Conservation (phyloP, 92 coral and sea anemone genomes). For the Nematostella vectensis region DNA sequence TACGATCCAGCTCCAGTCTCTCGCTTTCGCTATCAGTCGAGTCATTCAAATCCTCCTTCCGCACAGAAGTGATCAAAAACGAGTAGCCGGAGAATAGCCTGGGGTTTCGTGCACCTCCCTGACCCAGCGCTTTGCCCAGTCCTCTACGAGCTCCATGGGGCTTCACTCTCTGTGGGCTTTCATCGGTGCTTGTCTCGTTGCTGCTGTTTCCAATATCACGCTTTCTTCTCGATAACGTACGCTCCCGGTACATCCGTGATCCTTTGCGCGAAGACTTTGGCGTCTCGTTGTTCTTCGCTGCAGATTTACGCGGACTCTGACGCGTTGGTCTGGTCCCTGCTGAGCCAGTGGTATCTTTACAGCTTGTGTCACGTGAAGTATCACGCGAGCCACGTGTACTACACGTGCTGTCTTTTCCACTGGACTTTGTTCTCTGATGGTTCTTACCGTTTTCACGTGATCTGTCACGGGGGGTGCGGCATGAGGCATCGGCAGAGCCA, state of each 20-base stretch:
- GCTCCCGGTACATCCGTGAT: slow-evolving; percentile 5
- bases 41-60: slow-evolving; percentile 23
- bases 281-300: slow-evolving; percentile 29
- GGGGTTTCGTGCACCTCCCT: slow-evolving; percentile 44
- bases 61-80: slow-evolving; percentile 65
- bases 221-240: slow-evolving; percentile 5
- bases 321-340: slow-evolving; percentile 14
- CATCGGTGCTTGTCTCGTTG: slow-evolving; percentile 52
- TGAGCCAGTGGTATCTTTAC: slow-evolving; percentile 46
- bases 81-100: slow-evolving; percentile 83
- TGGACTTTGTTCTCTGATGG: slow-evolving; percentile 5
- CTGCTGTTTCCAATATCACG: slow-evolving; percentile 22
- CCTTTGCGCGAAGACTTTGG: slow-evolving; percentile 60
- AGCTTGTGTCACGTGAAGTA: slow-evolving; percentile 41
- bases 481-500: no score
- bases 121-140: slow-evolving; percentile 2
- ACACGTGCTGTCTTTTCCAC: neutral
- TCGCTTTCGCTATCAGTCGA: slow-evolving; percentile 76
- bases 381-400: slow-evolving; percentile 5
- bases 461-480: neutral
- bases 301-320: slow-evolving; percentile 16
- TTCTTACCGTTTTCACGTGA: neutral
- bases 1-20: no score
- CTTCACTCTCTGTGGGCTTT: slow-evolving; percentile 7
- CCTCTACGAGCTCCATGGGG: slow-evolving; percentile 44